phyloP scores from a whole-genome alignment of 1,140 invertebrate species.

The Tigriopus japonicus region DNA sequence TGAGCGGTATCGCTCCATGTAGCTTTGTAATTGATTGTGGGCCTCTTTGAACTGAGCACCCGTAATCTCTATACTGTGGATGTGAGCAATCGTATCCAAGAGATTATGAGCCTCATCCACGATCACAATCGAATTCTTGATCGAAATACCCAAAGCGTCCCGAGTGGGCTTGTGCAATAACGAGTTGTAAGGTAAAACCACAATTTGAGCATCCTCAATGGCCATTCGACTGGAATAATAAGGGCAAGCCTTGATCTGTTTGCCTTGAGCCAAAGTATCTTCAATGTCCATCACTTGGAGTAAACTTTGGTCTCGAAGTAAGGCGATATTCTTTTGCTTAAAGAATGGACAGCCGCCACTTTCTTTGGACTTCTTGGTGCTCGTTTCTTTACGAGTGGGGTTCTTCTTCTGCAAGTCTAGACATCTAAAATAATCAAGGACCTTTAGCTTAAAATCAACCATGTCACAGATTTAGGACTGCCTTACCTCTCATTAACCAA shows the following conservation, averaged over 20 bases:
- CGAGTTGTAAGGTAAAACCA: conserved; percentile 67
- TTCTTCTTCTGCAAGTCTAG: conserved; percentile 11
- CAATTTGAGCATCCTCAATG: conserved; percentile 53
- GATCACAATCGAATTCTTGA: conserved; percentile 61
- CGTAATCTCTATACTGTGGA: conserved; percentile 40
- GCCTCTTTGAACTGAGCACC: conserved; percentile 33
- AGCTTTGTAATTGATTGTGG: conserved; percentile 49
- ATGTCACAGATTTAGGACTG: too few species aligned
- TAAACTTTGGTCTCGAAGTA: conserved; percentile 5
- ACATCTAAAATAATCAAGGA: conserved; percentile 20
- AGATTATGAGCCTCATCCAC: conserved; percentile 97
- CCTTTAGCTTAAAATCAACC: too few species aligned
- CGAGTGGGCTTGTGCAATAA: conserved; percentile 70
- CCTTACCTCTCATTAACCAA: conserved; percentile 70
- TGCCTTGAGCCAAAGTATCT: conserved; percentile 49
- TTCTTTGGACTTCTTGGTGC: neutral
- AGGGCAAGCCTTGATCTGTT: conserved; percentile 55
- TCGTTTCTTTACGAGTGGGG: neutral
- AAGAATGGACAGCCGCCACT: neutral
- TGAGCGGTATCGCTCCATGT: conserved; percentile 50
- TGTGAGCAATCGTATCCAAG: conserved; percentile 65
- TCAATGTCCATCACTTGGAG: conserved; percentile 61
- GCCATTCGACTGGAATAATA: conserved; percentile 72
- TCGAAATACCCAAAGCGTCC: conserved; percentile 51
- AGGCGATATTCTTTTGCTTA: conserved; percentile 1